phyloP scores from a whole-genome alignment of 2,888 invertebrate species.

The Drosophila pegasa region DNA sequence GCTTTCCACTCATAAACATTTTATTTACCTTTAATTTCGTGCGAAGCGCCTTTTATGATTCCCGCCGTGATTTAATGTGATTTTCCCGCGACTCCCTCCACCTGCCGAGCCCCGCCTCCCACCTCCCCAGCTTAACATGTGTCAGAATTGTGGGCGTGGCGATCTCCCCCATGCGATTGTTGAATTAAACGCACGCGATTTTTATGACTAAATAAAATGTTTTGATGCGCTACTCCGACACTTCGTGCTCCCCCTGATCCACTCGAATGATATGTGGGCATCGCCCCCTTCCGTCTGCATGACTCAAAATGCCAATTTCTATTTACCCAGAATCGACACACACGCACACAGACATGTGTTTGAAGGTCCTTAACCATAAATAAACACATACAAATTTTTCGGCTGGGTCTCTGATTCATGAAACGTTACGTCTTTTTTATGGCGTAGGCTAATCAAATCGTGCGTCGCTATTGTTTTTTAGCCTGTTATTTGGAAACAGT shows the following conservation, averaged over 20 bases:
- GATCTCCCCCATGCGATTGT: constrained; percentile 30
- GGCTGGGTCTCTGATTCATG: constrained; percentile 31
- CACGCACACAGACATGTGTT: constrained; percentile 25
- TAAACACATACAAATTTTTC: constrained; percentile 45
- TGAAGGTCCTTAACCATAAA: constrained; percentile 69
- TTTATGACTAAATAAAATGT: constrained; percentile 76
- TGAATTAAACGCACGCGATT: constrained; percentile 66
- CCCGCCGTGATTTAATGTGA: constrained; percentile 67
- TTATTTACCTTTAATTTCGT: constrained; percentile 80
- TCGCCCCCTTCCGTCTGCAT: constrained; percentile 37
- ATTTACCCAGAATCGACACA: constrained; percentile 50
- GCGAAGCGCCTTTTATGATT: constrained; percentile 71
- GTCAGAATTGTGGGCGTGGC: constrained; percentile 45
- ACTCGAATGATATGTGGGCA: constrained; percentile 22
- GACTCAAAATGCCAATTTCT: constrained; percentile 71
- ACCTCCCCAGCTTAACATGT: constrained; percentile 33
- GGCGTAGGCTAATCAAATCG: constrained; percentile 51
- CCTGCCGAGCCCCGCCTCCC: too few relatives aligned
- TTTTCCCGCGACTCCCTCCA: constrained; percentile 8
- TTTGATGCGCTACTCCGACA: constrained; percentile 23
- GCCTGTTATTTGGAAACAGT: neutral
- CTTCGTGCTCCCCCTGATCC: neutral
- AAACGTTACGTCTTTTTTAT: constrained; percentile 32
- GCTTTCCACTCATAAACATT: constrained; percentile 78
- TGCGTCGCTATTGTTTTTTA: constrained; percentile 44